Conservation (phyloP, 53 echinoderm and acorn worm genomes). For the Antedon mediterranea region DNA sequence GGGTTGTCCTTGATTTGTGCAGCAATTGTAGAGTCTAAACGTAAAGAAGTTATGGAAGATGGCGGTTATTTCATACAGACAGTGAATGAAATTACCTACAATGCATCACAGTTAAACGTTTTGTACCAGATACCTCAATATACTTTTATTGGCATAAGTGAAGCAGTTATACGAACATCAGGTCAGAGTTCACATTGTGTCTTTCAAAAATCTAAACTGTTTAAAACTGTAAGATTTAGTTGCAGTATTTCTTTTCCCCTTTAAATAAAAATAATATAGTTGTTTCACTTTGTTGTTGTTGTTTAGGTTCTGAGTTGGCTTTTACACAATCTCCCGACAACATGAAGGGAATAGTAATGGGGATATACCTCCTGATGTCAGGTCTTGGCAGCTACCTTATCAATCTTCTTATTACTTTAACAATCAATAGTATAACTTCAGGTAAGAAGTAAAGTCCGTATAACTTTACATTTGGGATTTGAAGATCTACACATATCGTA, state of each 20-base stretch:
- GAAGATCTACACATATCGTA: too few relatives aligned
- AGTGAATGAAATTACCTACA: slow-evolving; percentile 9
- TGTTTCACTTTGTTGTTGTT: too few relatives aligned
- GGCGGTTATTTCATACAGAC: slow-evolving; percentile 7
- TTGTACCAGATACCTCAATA: slow-evolving; percentile 37
- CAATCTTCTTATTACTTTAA: neutral
- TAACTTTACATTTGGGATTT: too few relatives aligned
- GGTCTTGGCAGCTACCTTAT: slow-evolving; percentile 63
- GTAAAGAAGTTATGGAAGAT: slow-evolving; percentile 22
- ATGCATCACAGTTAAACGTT: slow-evolving; percentile 32
- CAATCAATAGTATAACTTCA: neutral
- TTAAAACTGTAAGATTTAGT: too few relatives aligned
- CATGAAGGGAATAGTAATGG: slow-evolving; percentile 49
- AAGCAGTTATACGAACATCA: slow-evolving; percentile 39
- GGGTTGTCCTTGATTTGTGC: slow-evolving; percentile 34
- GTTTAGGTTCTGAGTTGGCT: slow-evolving; percentile 41
- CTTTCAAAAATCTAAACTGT: too few relatives aligned
- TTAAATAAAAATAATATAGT: too few relatives aligned
- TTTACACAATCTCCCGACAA: slow-evolving; percentile 34
- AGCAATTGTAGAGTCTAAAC: slow-evolving; percentile 28
- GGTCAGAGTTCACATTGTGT: slow-evolving; percentile 18
- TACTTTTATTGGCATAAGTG: slow-evolving; percentile 37
- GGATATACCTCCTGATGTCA: slow-evolving; percentile 62
- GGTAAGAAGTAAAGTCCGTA: too few relatives aligned
- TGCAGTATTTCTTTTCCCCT: too few relatives aligned